Percentiles rank a stretch among this genome's conserved stretches.
phyloP scores from a whole-genome alignment of 2,797 vertebrate genomes.

The Pangasius krempfi region DNA sequence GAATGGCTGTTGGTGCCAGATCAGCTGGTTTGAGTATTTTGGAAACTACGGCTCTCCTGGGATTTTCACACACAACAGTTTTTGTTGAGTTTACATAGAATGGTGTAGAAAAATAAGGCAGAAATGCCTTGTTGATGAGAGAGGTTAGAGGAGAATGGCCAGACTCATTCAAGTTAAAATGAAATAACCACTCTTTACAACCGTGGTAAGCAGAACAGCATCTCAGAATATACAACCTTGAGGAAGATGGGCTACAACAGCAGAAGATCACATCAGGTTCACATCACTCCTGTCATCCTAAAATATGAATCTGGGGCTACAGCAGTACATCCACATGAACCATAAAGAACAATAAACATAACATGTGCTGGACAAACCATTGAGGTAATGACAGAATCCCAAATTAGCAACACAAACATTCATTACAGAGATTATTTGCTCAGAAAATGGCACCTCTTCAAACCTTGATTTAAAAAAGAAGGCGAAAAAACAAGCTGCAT shows the following conservation, averaged over 20 bases:
- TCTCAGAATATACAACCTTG: not conserved
- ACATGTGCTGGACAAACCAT: not conserved
- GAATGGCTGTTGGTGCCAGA: not conserved
- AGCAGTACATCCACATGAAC: not conserved
- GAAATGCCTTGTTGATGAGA: not conserved
- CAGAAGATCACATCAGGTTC: not conserved
- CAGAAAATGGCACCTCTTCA: not conserved
- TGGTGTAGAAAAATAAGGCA: not conserved
- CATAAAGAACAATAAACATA: not conserved
- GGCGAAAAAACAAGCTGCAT: not conserved
- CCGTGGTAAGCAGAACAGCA: not conserved
- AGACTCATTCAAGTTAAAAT: not conserved
- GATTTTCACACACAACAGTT: not conserved
- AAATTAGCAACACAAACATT: not conserved
- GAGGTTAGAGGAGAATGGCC: not conserved
- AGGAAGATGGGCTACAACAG: not conserved
- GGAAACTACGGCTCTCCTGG: not conserved
- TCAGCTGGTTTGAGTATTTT: not conserved
- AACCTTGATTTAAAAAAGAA: not conserved
- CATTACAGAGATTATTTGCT: not conserved
- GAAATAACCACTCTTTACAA: not conserved
- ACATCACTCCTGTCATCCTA: not conserved
- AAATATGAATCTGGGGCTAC: not conserved
- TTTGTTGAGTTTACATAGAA: not conserved
- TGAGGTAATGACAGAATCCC: not conserved